Base-by-base conservation (phyloP, 2,113 vertebrate species). In the Syrrhaptes paradoxus region DNA sequence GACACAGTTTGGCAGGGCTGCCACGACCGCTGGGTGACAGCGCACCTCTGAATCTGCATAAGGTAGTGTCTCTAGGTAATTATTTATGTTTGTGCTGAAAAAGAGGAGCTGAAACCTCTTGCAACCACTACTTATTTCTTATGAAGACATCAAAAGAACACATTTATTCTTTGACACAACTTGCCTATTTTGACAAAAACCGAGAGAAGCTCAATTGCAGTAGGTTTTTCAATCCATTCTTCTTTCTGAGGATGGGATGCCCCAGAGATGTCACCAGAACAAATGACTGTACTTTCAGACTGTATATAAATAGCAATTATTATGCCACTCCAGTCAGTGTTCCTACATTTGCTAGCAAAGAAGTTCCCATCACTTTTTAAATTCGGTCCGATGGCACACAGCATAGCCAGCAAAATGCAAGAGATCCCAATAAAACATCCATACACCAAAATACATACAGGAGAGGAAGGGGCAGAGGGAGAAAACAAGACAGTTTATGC, bases 31-130 rank as follows among this genome's bases (percentile, higher is more conserved):
- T 51, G 83, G 79, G n/a, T 62, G 90, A 96, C 95, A 87, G 51
- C 11, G 57, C 87, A 77, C 38, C 90, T 93, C 82, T 13, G 78
- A 86, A 82, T 67, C 90, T 87, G 29, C 58, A 46, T 51, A 93
- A 92, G 62, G 79, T n/a, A 75, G 48, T 51, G 52, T 41, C 91
- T 90, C 54, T 46, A 45, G 65, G 55, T 75, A 87, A 87, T 97
- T 96, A 96, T 54, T 97, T 96, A 90, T 82, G 52, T 94, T 96
- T 79, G 55, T 58, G 81, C 89, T 85, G n/a, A 84, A 95, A 95
- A 2, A 58, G 32, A 61, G 59, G 61, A 85, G 81, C 67, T 46
- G 26, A 89, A 96, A 68, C 62, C 31, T 82, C 91, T 95, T 49
- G 58, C 21, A 68, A 46, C 29, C n/a, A 41, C 49, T 82, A 74